Base-by-base conservation (phyloP, 2,113 vertebrate species). In the Phycodurus eques region DNA sequence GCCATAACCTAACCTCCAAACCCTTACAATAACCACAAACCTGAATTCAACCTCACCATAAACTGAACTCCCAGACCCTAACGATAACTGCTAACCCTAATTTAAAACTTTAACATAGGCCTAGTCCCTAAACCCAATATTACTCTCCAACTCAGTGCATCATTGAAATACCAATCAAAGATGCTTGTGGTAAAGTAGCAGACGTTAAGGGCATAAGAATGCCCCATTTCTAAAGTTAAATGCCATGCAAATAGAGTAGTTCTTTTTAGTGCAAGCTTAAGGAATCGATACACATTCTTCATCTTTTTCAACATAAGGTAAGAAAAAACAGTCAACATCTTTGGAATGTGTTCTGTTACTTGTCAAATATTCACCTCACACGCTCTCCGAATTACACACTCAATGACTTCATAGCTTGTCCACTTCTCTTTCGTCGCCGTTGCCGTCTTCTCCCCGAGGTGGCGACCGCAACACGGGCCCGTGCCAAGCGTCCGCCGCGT, bases 401-500 rank as follows among this genome's bases (percentile, higher is more conserved):
- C 27, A 27, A 64, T 60, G 42, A 75, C 78, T 71, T 71, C 59
- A 63, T 35, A 66, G 67, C 20, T 53, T 68, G 71, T 72, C 63
- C 31, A 22, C 72, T 65, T 73, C 19, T 59, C 47, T 62, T 44
- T 70, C 57, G 39, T 56, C 13, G 35, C 44, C 8, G 8, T 5
- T 20, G 27, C 62, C 56, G 53, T 51, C 66, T 72, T 68, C 65
- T 75, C 69, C 17, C 71, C 77, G 63, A n/a, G 49, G 72, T 82
- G 59, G 27, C 53, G 72, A 72, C 75, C 76, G 39, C 9, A 20
- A 60, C 73, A 74, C 67, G 31, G 49, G 22, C 43, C 43, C 64
- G 64, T 46, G n/a, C 42, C 42, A 39, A 22, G 53, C 13, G 67
- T 20, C 49, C 49, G 53, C 33, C 11, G 51, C 51, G 15, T 65